Conservation (phyloP, 2,888 invertebrate species). For the Limulus polyphemus region DNA sequence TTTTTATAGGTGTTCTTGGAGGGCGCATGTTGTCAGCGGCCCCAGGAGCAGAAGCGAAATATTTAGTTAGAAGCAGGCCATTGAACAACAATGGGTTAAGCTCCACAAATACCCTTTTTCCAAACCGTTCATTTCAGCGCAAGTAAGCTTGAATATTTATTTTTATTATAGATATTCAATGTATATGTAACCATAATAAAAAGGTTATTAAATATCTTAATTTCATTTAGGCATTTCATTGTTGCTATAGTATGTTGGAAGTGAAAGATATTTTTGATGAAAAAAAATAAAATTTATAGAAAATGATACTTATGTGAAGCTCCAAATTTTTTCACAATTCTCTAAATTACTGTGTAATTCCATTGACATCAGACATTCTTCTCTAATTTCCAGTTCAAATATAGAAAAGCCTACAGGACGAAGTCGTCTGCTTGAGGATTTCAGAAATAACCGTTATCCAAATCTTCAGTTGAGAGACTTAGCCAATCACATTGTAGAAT, state of each 20-base stretch:
- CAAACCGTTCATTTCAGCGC: constrained; percentile 22
- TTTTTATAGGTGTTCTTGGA: constrained; percentile 20
- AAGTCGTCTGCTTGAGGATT: constrained; percentile 87
- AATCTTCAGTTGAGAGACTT: constrained; percentile 68
- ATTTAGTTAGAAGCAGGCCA: constrained; percentile 42
- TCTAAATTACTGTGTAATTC: not conserved
- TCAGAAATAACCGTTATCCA: constrained; percentile 53
- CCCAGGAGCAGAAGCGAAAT: constrained; percentile 81
- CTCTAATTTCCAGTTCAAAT: constrained; percentile 11
- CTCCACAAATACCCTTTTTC: constrained; percentile 60
- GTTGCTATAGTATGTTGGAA: too few species aligned
- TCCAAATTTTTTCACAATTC: not conserved
- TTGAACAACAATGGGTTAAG: constrained; percentile 50
- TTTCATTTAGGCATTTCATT: too few species aligned
- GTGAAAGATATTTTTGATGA: too few species aligned
- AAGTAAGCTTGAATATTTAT: constrained; percentile 17
- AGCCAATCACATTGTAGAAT: constrained; percentile 95
- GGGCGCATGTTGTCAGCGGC: constrained; percentile 64
- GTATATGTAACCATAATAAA: too few species aligned
- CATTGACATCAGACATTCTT: not conserved
- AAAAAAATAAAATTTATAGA: too few species aligned
- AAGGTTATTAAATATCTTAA: too few species aligned
- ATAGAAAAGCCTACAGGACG: constrained; percentile 49
- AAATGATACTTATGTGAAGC: too few species aligned
- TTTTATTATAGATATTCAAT: not conserved